Evolutionary conservation across 2,888 invertebrate genomes (phyloP).

Genomic region (Pristionchus entomophagus): DNA sequence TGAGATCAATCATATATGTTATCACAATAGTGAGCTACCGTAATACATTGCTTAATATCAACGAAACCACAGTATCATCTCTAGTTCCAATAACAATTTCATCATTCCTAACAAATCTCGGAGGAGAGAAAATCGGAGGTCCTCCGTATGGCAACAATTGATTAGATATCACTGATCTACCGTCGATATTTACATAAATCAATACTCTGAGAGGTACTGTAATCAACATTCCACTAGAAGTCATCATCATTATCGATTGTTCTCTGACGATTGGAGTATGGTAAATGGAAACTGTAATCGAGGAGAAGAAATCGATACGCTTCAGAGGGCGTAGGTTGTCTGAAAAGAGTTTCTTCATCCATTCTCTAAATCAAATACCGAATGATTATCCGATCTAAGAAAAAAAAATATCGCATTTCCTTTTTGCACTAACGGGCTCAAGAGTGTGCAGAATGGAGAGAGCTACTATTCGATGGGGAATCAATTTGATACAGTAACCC

Average conservation of each 20-base stretch:
- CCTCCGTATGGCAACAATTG: not conserved
- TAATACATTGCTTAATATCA: too few relatives aligned
- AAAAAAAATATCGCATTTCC: too few relatives aligned
- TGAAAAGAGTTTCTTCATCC: too few relatives aligned
- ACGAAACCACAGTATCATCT: not conserved
- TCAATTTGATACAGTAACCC: not conserved
- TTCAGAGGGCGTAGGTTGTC: not conserved
- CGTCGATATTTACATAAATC: not conserved
- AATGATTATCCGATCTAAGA: too few relatives aligned
- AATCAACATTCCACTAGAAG: conserved; percentile 10
- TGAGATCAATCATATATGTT: too few relatives aligned
- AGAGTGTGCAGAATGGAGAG: too few relatives aligned
- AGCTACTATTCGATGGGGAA: too few relatives aligned
- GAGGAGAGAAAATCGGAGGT: not conserved
- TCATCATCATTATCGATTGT: conserved; percentile 12
- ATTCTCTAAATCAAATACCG: too few relatives aligned
- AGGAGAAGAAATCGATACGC: not conserved
- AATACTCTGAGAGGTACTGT: not conserved
- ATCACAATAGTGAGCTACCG: too few relatives aligned
- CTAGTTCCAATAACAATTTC: not conserved
- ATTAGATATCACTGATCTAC: not conserved
- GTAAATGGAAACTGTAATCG: not conserved
- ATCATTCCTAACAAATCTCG: not conserved
- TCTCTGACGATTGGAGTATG: not conserved
- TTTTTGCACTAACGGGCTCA: too few relatives aligned